These are phyloP conservation scores for Lymantria monacha DNA, from an alignment of 2,888 invertebrate genomes.

Conservation along the genomic window DNA sequence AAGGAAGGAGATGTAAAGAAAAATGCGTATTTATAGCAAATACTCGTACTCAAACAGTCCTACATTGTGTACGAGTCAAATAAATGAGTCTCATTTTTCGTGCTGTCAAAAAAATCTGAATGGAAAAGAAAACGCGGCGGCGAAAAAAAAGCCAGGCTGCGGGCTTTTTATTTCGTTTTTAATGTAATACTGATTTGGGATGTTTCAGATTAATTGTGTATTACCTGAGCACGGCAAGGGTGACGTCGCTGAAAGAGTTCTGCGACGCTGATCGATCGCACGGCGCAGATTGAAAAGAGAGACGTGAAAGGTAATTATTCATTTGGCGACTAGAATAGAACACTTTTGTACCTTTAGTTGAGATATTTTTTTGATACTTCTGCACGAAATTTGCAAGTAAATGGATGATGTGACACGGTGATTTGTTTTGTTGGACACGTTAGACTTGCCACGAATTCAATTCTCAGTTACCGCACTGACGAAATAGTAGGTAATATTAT, in stretches of 20 bases:
- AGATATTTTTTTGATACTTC: conserved; percentile 72
- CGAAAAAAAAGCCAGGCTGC: conserved; percentile 74
- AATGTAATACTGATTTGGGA: conserved; percentile 82
- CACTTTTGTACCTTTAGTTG: conserved; percentile 81
- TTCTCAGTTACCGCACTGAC: conserved; percentile 34
- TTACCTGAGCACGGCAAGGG: conserved; percentile 79
- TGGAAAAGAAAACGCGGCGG: conserved; percentile 78
- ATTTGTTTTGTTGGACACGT: conserved; percentile 71
- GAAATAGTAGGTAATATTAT: too few relatives aligned
- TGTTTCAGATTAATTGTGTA: conserved; percentile 81
- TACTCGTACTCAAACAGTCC: conserved; percentile 83
- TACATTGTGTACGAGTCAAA: conserved; percentile 83
- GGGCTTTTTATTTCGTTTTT: conserved; percentile 78
- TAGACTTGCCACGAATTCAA: conserved; percentile 68
- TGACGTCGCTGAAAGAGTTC: conserved; percentile 80
- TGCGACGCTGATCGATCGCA: conserved; percentile 78
- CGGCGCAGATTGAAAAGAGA: conserved; percentile 79
- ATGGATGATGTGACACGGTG: conserved; percentile 75
- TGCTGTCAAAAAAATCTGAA: conserved; percentile 83
- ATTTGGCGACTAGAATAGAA: conserved; percentile 82
- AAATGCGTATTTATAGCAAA: conserved; percentile 83
- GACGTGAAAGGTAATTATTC: conserved; percentile 81
- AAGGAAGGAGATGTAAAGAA: conserved; percentile 80
- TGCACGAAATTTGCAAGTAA: conserved; percentile 82
- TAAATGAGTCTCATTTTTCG: conserved; percentile 83